Evolutionary conservation across 2,797 vertebrate species (phyloP).

Genomic region (Clarias laeviceps): DNA sequence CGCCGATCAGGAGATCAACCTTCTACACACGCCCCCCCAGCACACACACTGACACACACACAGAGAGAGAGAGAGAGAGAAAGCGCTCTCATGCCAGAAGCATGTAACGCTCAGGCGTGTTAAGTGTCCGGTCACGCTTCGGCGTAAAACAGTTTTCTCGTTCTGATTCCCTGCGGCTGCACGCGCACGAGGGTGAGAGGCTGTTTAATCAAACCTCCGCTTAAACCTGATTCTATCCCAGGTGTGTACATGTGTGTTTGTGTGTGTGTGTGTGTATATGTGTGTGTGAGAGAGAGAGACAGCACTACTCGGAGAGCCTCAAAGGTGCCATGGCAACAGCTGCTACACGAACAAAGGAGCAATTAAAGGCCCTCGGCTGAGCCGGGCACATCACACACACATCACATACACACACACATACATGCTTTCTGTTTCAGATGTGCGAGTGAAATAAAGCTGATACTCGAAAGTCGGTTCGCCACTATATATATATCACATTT

Average conservation of each 20-base stretch:
- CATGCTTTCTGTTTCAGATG: conserved; percentile 31
- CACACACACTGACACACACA: background rate
- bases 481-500: no score
- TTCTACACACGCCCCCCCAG: conserved; percentile 25
- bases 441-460: conserved; percentile 1
- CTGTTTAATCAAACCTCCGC: conserved; percentile 48
- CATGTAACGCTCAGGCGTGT: background rate
- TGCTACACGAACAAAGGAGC: conserved; percentile 51
- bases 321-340: conserved; percentile 51
- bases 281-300: conserved; percentile 17
- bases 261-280: background rate
- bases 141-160: conserved; percentile 30
- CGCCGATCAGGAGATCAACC: conserved; percentile 28
- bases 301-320: conserved; percentile 13
- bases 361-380: conserved; percentile 49
- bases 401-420: background rate
- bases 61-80: no score
- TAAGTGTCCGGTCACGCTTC: background rate
- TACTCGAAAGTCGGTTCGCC: no score
- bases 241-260: conserved; percentile 25
- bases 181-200: conserved; percentile 52
- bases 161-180: conserved; percentile 25
- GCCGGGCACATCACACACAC: conserved; percentile 21
- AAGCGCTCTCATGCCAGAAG: background rate
- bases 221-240: conserved; percentile 34